Percentiles rank a stretch among this genome's conserved stretches.
Conservation (phyloP, 1,140 invertebrate species). For the Drosophila setifemur region DNA sequence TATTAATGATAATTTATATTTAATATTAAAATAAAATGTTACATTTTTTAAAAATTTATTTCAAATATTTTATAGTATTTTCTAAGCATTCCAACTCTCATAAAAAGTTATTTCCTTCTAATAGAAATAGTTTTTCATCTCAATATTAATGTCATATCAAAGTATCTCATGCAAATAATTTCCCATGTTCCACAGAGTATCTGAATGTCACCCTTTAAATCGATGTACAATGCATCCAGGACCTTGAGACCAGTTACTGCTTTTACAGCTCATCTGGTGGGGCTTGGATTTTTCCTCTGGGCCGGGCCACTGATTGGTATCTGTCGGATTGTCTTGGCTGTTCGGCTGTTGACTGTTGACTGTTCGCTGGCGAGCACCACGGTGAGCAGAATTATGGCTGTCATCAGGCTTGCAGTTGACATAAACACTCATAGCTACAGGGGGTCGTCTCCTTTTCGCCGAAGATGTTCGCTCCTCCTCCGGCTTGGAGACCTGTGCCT, state of each 20-base stretch:
- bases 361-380: too few species aligned
- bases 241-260: slow-evolving; percentile 41
- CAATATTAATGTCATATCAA: too few species aligned
- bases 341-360: too few species aligned
- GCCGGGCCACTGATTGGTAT: slow-evolving; percentile 22
- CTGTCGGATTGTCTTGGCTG: slow-evolving; percentile 11
- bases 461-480: slow-evolving; percentile 1
- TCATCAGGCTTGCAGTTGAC: slow-evolving; percentile 74
- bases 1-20: too few species aligned
- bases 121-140: too few species aligned
- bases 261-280: slow-evolving; percentile 41
- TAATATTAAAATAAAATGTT: too few species aligned
- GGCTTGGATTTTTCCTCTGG: slow-evolving; percentile 7
- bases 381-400: slow-evolving; percentile 69
- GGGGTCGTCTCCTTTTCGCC: slow-evolving; percentile 55
- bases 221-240: slow-evolving; percentile 12
- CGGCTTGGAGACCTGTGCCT: too few species aligned
- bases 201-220: neutral
- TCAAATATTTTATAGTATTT: too few species aligned
- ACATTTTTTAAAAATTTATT: too few species aligned
- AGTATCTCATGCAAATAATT: neutral
- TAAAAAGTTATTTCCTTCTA: too few species aligned
- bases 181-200: neutral
- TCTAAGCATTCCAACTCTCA: too few species aligned
- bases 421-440: slow-evolving; percentile 74